Evolutionary conservation across 2,797 vertebrate genomes (phyloP), one percentile per base, ranked within the genome.

Genomic region (Tapirus indicus): DNA sequence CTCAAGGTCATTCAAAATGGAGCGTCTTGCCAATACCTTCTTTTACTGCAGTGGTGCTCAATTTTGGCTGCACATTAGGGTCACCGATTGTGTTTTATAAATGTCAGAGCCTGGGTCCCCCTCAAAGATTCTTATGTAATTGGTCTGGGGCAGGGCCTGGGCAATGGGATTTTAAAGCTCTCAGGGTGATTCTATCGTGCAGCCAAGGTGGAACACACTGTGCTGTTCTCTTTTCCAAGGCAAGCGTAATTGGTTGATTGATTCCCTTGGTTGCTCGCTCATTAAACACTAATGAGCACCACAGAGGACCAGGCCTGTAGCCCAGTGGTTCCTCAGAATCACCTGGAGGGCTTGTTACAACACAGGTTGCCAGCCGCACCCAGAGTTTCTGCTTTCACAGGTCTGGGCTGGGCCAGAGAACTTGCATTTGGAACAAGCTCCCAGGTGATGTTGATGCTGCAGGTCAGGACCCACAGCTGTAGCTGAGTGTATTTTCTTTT

Each of bases 261-360:
- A 94, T 71, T 21, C 13, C 29, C 54, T 20, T 23, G 0, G n/a
- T 56, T 9, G 27, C 54, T 54, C 8, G 21, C 68, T 66, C 88
- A 62, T 88, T 88, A 78, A 68, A 47, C 72, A 23, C 85, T 52
- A 38, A 94, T 32, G 49, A 80, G 68, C 62, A 8, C 27, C 38
- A 3, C 47, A 5, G 10, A 0, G 17, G 62, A 4, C 38, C n/a
- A 1, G 66, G 64, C 49, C 66, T 0, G 2, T 0, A 7, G 88
- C 78, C 56, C 25, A 2, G 11, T 1, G 38, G 49, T 5, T 60
- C 35, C 68, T 58, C 54, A 20, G 62, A 16, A 7, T 47, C 44
- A 17, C 16, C 35, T 3, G 4, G 72, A n/a, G 8, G 27, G 18
- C 23, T 66, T 52, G 49, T 79, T 29, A 69, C 68, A 54, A 29